Percentiles rank a stretch among this genome's conserved stretches.
Evolutionary conservation across 1,140 invertebrate genomes (phyloP).

Genomic region (Pseudomyrmex cubaensis): DNA sequence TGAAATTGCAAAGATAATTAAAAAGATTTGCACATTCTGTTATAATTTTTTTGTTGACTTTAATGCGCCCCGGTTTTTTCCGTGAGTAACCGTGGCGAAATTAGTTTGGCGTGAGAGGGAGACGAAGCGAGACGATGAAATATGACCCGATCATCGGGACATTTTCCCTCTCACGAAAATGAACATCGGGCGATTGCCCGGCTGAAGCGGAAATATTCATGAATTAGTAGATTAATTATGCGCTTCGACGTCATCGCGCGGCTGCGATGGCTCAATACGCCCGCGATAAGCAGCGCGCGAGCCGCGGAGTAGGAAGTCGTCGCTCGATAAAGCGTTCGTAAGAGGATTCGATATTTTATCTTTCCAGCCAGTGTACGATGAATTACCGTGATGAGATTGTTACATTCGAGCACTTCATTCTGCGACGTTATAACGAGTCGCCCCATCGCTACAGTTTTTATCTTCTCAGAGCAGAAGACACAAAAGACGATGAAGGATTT

Average conservation of each 20-base stretch:
- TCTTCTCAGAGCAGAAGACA: not conserved
- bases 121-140: conserved; percentile 23
- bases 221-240: conserved; percentile 58
- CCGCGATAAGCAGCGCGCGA: conserved; percentile 2
- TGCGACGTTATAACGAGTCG: conserved; percentile 45
- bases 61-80: conserved; percentile 26
- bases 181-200: conserved; percentile 16
- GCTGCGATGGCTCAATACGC: conserved; percentile 15
- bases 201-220: conserved; percentile 48
- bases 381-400: conserved; percentile 68
- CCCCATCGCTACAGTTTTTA: conserved; percentile 22
- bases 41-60: conserved; percentile 34
- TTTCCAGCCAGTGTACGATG: conserved; percentile 46
- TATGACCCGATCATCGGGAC: conserved; percentile 41
- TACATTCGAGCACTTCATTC: conserved; percentile 59
- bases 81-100: conserved; percentile 5
- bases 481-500: conserved; percentile 17
- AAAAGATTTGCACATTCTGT: conserved; percentile 24
- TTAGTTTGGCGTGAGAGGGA: conserved; percentile 12
- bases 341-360: conserved; percentile 59
- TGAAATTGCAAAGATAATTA: conserved; percentile 28
- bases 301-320: not conserved
- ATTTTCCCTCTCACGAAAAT: conserved; percentile 11
- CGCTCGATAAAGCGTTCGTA: conserved; percentile 29
- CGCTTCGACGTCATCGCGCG: conserved; percentile 19